Base-by-base conservation (phyloP, 2,113 vertebrate genomes). In the Misgurnus mizolepis region DNA sequence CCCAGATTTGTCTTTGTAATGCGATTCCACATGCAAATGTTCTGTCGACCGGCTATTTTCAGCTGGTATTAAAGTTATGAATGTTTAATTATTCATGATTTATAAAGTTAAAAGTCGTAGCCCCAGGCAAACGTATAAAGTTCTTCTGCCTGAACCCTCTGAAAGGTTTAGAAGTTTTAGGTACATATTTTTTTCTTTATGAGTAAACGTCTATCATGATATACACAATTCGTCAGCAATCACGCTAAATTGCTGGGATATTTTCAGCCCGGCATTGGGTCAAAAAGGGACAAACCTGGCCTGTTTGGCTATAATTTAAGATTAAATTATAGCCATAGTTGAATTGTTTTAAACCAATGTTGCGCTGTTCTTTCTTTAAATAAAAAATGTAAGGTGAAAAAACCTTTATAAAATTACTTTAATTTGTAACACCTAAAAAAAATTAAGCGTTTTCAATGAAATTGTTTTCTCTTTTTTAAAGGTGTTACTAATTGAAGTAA, bases 1-100 rank as follows among this genome's bases (percentile, higher is more conserved):
- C 17, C 78, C 55, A 85, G 87, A 91, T 93, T 89, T 89, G 86
- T 92, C 91, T 90, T 89, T 89, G 79, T 92, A 92, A 91, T 90
- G 89, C 88, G 86, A 90, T 87, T 82, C 84, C 56, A 82, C 88
- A 89, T 90, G 86, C 88, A 88, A 93, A 92, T 92, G 89, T 89
- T 87, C 89, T 84, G 17, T 27, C 67, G 68, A 77, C 61, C 67
- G 56, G 90, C 91, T 93, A 93, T 93, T 93, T 93, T 88, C 86
- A 89, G 89, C 82, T 74, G 83, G 5, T 56, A 84, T 85, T 89
- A 82, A 78, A 76, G 85, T 84, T 86, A 82, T 88, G 87, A 88
- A 84, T 22, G 81, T 89, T 90, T 88, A 87, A 89, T 89, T 91
- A 89, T 91, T 86, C 86, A 90, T 88, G 83, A 82, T 80, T 89